Base-by-base conservation (phyloP, 2,113 vertebrate genomes). In the Burhinus bistriatus region DNA sequence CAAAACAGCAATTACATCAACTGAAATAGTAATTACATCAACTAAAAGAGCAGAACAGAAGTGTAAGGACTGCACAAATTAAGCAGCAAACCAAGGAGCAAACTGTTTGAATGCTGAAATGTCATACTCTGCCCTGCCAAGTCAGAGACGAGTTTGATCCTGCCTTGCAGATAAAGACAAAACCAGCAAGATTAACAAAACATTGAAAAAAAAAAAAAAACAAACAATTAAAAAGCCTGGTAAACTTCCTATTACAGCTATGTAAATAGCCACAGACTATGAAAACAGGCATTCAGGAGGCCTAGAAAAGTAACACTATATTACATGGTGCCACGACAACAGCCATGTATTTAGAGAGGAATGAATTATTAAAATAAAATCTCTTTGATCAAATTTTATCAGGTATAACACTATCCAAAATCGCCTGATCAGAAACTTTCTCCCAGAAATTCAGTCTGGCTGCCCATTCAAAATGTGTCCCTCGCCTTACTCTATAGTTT, bases 101-200 rank as follows among this genome's bases (percentile, higher is more conserved):
- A 45, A 76, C 32, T 64, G 58, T 85, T 66, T 87, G 45, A 69
- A 79, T 30, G 7, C 62, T 73, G 83, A 78, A 90, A 92, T 84
- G 55, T 94, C 94, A 95, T 68, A 54, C 18, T 59, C 71, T 90
- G 42, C 72, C 64, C 94, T 58, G 72, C 38, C 59, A 75, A 92
- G 76, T 51, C 88, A 81, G 76, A 80, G 76, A 34, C 94, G 94
- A 89, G 90, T 90, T 78, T 80, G 79, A 77, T 95, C 93, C 83
- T 95, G 89, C 55, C 83, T 89, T 89, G 42, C 42, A 96, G 89
- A 92, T 94, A 87, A 95, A 77, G 76, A 86, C 51, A 95, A 96
- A 95, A 36, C n/a, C 45, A 86, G 44, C 30, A 83, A 81, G 68
- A 93, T 83, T 78, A 95, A 57, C 15, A 80, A 45, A 80, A 76